Conservation (phyloP, 2,888 invertebrate genomes). For the Andrena bucephala region DNA sequence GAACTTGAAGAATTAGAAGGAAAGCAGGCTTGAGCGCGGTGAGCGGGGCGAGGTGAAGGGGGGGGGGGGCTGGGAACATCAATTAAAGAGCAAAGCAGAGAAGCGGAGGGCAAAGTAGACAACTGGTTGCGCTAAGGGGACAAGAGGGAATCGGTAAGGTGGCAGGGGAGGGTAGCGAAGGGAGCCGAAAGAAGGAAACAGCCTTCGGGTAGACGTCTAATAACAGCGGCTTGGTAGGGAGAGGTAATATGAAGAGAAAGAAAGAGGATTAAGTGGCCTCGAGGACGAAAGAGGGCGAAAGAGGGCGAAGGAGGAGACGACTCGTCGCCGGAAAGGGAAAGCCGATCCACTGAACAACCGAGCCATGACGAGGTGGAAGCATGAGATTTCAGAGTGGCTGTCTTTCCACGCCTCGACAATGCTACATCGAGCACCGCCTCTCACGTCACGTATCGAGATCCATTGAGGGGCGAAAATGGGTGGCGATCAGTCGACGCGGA, state of each 20-base stretch:
- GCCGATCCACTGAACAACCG: slow-evolving; percentile 43
- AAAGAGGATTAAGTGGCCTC: slow-evolving; percentile 41
- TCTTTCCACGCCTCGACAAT: slow-evolving; percentile 39
- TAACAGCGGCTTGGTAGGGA: not conserved
- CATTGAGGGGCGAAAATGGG: slow-evolving; percentile 83
- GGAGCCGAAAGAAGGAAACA: not conserved
- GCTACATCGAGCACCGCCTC: slow-evolving; percentile 58
- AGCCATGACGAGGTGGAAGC: slow-evolving; percentile 58
- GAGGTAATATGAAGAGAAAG: slow-evolving; percentile 38
- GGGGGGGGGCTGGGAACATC: not conserved
- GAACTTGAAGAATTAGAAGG: too few relatives aligned
- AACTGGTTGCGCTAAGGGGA: not conserved
- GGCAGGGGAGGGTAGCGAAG: not conserved
- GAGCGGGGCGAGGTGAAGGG: not conserved
- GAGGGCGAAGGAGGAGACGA: not conserved
- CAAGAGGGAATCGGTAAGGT: not conserved
- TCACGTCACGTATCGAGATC: slow-evolving; percentile 64
- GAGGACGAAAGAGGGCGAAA: slow-evolving; percentile 18
- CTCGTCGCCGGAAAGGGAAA: not conserved
- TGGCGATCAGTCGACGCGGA: slow-evolving; percentile 85
- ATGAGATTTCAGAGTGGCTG: slow-evolving; percentile 66
- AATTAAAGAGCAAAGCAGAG: not conserved
- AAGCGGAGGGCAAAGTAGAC: not conserved
- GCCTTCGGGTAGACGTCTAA: slow-evolving; percentile 24
- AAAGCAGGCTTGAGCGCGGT: too few relatives aligned